Conservation (phyloP, 2,113 vertebrate species). For the Labrus mixtus region DNA sequence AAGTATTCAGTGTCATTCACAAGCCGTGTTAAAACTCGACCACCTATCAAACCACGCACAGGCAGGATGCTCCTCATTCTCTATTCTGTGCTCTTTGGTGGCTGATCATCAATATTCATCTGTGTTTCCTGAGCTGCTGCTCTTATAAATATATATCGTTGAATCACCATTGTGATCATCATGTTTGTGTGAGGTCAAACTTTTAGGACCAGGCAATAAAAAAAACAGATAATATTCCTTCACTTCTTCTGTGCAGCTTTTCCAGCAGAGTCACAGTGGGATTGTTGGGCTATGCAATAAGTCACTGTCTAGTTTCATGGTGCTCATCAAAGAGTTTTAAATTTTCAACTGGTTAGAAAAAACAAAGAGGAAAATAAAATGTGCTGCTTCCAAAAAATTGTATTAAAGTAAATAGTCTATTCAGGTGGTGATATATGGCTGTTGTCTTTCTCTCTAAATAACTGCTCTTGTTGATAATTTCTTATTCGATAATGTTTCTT, state of each 20-base stretch:
- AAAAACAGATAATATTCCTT: conserved; percentile 14
- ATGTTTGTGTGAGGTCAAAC: conserved; percentile 20
- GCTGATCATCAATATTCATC: conserved; percentile 53
- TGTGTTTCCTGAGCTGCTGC: conserved; percentile 17
- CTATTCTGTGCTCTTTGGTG: not conserved
- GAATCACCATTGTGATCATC: conserved; percentile 8
- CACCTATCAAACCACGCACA: conserved; percentile 14
- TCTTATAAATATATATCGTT: not conserved
- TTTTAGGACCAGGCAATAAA: conserved; percentile 7
- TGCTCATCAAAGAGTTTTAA: conserved; percentile 36
- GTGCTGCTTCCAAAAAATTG: not conserved
- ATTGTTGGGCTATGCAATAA: conserved; percentile 39
- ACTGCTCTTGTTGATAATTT: not conserved
- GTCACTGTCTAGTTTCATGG: conserved; percentile 50
- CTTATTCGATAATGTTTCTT: too few relatives aligned
- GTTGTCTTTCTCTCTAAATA: conserved; percentile 1
- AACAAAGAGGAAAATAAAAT: conserved; percentile 23
- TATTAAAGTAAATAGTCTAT: not conserved
- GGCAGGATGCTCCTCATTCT: conserved; percentile 31
- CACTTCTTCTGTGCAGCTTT: conserved; percentile 18
- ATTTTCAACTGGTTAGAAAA: conserved; percentile 22
- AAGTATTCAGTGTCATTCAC: conserved; percentile 6
- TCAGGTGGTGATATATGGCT: not conserved
- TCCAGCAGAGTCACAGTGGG: conserved; percentile 20
- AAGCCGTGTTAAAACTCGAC: not conserved